Percentiles rank a stretch among this genome's conserved stretches.
Conservation (phyloP, 2,113 vertebrate species). For the Perca fluviatilis region DNA sequence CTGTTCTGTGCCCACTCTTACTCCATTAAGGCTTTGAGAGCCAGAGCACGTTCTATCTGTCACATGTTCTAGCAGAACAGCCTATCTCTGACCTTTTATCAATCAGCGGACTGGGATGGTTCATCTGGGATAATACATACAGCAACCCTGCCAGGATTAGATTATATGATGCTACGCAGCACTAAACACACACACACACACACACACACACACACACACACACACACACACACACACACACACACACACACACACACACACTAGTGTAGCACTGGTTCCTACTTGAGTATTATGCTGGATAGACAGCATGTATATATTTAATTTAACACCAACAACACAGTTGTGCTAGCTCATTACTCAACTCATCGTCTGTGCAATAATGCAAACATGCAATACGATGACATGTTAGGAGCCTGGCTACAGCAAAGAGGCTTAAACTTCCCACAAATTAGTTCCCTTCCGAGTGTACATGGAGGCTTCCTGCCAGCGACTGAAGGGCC, state of each 20-base stretch:
- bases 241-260: no score
- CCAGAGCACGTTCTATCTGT: slow-evolving; percentile 30
- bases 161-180: slow-evolving; percentile 39
- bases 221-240: no score
- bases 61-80: slow-evolving; percentile 62
- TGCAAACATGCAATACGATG: slow-evolving; percentile 1
- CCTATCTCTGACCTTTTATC: slow-evolving; percentile 68
- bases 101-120: slow-evolving; percentile 67
- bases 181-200: slow-evolving; percentile 5
- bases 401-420: slow-evolving; percentile 21
- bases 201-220: slow-evolving; percentile 13
- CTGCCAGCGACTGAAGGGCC: slow-evolving; percentile 18
- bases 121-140: slow-evolving; percentile 67
- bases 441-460: slow-evolving; percentile 40
- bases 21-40: slow-evolving; percentile 68
- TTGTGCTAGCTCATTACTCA: not conserved
- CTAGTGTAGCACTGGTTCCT: not conserved
- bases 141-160: slow-evolving; percentile 59
- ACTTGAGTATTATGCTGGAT: not conserved
- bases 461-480: slow-evolving; percentile 42
- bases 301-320: not conserved
- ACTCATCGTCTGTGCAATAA: slow-evolving; percentile 15
- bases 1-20: slow-evolving; percentile 30
- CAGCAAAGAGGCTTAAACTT: slow-evolving; percentile 58
- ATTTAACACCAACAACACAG: not conserved